Evolutionary conservation across 1,140 invertebrate genomes (phyloP), one percentile per base, ranked within the genome.

Genomic region (Scaptomyza graminum): DNA sequence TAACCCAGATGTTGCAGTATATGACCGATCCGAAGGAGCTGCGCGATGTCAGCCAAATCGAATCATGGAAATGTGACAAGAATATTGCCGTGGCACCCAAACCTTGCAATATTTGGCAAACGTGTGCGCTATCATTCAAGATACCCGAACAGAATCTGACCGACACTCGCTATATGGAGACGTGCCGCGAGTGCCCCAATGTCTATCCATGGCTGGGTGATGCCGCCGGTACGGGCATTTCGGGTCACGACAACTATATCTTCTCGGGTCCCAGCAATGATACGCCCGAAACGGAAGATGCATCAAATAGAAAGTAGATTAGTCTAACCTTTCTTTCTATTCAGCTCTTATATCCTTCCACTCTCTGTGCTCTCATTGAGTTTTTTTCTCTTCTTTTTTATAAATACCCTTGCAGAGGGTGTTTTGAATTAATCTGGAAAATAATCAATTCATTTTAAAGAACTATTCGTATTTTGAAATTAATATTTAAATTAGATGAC

Each of bases 1-100:
- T 95, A n/a, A 97, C 97, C 0, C 97, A 98, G 93, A 95, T 96
- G 18, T 92, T 98, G 16, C 95, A 96, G 12, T 98, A 97, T 96
- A 96, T 98, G 92, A 97, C 96, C 2, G 96, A 98, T 79, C 97
- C 97, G 0, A 95, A 95, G 84, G 92, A 95, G 12, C 89, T 94
- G 2, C 95, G 95, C 74, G 91, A 94, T 11, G 88, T 98, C 1
- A 93, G 92, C 75, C 56, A 67, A 31, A 97, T 95, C 78, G 96
- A 97, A 70, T 92, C 96, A 3, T 97, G 96, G 96, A 94, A 94
- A 39, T 97, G 96, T 90, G 96, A 95, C 61, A 95, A 95, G 80
- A 94, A 94, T 68, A 94, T 94, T 65, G 91, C 95, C 28, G 94
- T 95, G 16, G 94, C 95, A 25, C 93, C 94, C 18, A 91, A 91